These are phyloP conservation scores for Montipora capricornis DNA, from an alignment of 64 coral and sea anemone species.

Conservation along the genomic window DNA sequence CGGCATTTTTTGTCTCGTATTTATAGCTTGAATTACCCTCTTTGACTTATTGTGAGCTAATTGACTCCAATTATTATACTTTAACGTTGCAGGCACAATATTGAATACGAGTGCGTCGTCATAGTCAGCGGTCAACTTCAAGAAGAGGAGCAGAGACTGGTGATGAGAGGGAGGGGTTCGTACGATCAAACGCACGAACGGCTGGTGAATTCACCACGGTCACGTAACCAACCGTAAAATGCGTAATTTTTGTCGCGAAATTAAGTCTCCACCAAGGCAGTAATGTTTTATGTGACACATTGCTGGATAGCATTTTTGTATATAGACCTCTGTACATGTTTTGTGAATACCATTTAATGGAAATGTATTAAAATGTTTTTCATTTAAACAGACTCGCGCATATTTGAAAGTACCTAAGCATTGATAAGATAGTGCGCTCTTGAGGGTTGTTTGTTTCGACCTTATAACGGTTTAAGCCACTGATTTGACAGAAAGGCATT, in stretches of 20 bases:
- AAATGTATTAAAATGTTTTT: no score
- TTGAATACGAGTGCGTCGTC: constrained; percentile 86
- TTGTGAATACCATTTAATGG: no score
- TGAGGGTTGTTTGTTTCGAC: no score
- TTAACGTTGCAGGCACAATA: constrained; percentile 71
- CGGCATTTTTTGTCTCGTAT: no score
- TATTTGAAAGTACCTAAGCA: no score
- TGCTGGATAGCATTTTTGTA: neutral
- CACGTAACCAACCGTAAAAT: constrained; percentile 20
- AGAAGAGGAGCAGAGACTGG: constrained; percentile 80
- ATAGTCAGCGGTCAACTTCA: constrained; percentile 79
- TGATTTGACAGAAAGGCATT: no score
- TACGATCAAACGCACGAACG: constrained; percentile 85
- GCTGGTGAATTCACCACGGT: constrained; percentile 85
- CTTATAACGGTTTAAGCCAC: no score
- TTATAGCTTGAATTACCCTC: no score
- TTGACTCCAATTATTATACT: neutral
- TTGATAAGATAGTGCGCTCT: no score
- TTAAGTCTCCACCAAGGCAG: neutral
- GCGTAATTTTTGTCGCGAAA: neutral
- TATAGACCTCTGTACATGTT: no score
- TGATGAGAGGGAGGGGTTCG: constrained; percentile 80
- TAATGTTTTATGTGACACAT: neutral
- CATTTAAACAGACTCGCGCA: no score
- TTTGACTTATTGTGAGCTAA: neutral